Conservation (phyloP, 2,888 invertebrate genomes). For the Hoplodrina blanda region DNA sequence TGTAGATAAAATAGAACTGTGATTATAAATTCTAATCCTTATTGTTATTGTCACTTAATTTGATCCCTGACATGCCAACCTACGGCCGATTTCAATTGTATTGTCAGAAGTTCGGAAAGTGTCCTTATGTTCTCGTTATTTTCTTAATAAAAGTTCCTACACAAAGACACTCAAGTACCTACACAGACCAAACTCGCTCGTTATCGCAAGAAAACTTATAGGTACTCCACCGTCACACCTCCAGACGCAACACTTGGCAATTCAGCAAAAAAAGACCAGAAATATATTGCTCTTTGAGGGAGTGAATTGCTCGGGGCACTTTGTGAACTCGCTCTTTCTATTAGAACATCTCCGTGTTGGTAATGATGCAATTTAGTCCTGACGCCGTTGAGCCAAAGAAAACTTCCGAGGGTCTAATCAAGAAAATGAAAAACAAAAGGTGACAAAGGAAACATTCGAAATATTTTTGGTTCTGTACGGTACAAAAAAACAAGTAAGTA, state of each 20-base stretch:
- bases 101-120: background rate
- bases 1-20: too few species aligned
- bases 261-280: constrained; percentile 54
- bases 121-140: constrained; percentile 16
- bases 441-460: background rate
- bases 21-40: too few species aligned
- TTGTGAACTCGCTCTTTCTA: constrained; percentile 59
- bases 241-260: constrained; percentile 40
- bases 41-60: background rate
- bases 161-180: constrained; percentile 6
- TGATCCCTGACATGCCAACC: background rate
- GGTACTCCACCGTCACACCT: constrained; percentile 35
- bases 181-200: constrained; percentile 22
- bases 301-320: constrained; percentile 59
- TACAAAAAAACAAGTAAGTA: background rate
- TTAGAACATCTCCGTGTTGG: constrained; percentile 58
- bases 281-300: constrained; percentile 57
- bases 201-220: constrained; percentile 43
- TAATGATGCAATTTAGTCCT: constrained; percentile 71
- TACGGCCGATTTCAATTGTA: background rate
- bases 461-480: too few species aligned
- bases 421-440: constrained; percentile 1
- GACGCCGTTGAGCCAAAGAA: constrained; percentile 29
- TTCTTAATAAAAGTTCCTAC: constrained; percentile 5
- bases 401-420: constrained; percentile 28